A percentile compares a stretch with the other conserved stretches of the same genome.
phyloP scores from a whole-genome alignment of 2,797 vertebrate species.

The Melopsittacus undulatus region DNA sequence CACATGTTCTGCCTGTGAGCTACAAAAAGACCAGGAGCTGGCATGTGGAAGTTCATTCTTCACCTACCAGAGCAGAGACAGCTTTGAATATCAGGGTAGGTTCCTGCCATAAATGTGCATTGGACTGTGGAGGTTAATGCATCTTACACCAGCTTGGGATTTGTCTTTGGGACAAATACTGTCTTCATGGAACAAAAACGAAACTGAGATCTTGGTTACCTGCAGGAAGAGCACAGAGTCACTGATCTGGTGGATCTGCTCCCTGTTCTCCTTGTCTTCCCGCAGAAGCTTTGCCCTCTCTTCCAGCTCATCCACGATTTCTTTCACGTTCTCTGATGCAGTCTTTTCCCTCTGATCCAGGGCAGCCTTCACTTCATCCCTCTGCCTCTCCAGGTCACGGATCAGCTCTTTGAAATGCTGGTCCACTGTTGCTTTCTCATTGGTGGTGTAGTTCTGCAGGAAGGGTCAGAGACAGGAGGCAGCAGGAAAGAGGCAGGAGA shows the following conservation, averaged over 20 bases:
- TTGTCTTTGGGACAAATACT: background rate
- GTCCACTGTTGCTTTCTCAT: slow-evolving; percentile 80
- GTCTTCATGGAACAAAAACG: background rate
- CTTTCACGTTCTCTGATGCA: slow-evolving; percentile 78
- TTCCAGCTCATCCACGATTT: slow-evolving; percentile 78
- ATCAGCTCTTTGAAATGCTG: slow-evolving; percentile 82
- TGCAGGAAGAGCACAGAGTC: slow-evolving; percentile 83
- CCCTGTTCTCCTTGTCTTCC: slow-evolving; percentile 80
- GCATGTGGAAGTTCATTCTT: background rate
- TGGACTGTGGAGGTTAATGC: background rate
- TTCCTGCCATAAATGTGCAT: background rate
- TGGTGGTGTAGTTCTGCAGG: slow-evolving; percentile 79
- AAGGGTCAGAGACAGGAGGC: background rate
- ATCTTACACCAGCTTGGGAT: background rate
- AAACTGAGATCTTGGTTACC: slow-evolving; percentile 31
- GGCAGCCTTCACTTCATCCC: slow-evolving; percentile 78
- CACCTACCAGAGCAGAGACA: background rate
- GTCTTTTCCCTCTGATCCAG: slow-evolving; percentile 80
- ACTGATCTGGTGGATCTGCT: slow-evolving; percentile 81
- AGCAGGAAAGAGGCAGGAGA: background rate
- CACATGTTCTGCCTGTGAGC: background rate
- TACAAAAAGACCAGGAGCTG: background rate
- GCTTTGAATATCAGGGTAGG: background rate
- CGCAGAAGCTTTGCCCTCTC: slow-evolving; percentile 78
- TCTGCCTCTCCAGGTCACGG: slow-evolving; percentile 80